A percentile compares a stretch with the other conserved stretches of the same genome.
Evolutionary conservation across 2,113 vertebrate genomes (phyloP).

Genomic region (Gorilla gorilla): DNA sequence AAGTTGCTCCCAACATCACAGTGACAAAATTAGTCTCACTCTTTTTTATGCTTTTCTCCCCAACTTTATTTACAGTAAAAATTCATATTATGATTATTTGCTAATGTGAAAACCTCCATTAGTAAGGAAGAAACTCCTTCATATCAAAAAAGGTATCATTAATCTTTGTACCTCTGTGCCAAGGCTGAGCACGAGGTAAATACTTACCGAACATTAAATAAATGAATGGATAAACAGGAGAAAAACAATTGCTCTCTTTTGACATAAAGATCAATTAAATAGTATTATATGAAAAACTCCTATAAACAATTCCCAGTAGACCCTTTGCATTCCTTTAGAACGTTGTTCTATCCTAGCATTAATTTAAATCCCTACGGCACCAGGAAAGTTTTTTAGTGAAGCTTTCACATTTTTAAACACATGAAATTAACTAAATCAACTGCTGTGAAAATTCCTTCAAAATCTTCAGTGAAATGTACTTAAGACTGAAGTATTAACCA

Average conservation of each 20-base stretch:
- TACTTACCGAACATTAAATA: background rate
- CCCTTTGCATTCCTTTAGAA: background rate
- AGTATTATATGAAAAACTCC: background rate
- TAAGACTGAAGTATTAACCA: background rate
- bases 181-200: background rate
- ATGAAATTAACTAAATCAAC: conserved; percentile 5
- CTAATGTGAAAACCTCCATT: background rate
- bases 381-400: conserved; percentile 29
- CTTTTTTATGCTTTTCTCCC: background rate
- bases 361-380: conserved; percentile 54
- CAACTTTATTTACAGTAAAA: background rate
- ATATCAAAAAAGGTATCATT: background rate
- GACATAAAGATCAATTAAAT: background rate
- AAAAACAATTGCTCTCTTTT: background rate
- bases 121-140: background rate
- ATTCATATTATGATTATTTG: background rate
- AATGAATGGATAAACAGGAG: background rate
- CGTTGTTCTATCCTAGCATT: background rate
- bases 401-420: conserved; percentile 23
- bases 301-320: background rate
- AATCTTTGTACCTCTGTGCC: background rate
- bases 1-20: background rate
- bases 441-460: conserved; percentile 25
- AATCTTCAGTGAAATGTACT: background rate
- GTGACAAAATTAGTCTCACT: background rate